Conservation (phyloP, 2,797 vertebrate genomes). For the Synanceia verrucosa region DNA sequence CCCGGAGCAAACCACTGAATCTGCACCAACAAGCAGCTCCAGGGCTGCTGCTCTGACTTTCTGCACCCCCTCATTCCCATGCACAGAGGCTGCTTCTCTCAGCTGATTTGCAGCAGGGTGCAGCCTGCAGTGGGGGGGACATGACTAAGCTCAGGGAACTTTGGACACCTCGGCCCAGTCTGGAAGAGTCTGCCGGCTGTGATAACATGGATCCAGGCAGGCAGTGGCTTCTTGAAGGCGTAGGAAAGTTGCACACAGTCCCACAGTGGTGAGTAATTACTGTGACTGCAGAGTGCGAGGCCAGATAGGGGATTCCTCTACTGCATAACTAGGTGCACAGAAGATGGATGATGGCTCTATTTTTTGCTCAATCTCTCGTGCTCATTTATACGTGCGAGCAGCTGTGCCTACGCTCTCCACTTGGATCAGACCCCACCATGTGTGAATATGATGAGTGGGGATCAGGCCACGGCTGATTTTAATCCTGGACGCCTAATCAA, state of each 20-base stretch:
- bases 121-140: background rate
- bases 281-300: constrained; percentile 46
- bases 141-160: constrained; percentile 18
- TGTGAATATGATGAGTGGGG: constrained; percentile 48
- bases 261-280: constrained; percentile 64
- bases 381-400: constrained; percentile 7
- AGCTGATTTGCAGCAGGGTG: constrained; percentile 25
- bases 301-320: constrained; percentile 66
- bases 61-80: background rate
- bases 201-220: constrained; percentile 54
- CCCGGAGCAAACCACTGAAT: constrained; percentile 9
- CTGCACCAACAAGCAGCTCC: background rate
- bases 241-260: constrained; percentile 40
- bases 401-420: constrained; percentile 4
- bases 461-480: constrained; percentile 23
- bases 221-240: constrained; percentile 27
- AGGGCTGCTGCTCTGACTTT: background rate
- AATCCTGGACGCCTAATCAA: constrained; percentile 54
- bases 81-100: background rate
- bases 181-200: constrained; percentile 46
- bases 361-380: constrained; percentile 18
- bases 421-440: constrained; percentile 32
- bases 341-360: constrained; percentile 51
- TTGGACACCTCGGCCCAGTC: constrained; percentile 22
- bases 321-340: constrained; percentile 46